Evolutionary conservation across 2,797 vertebrate species (phyloP).

Genomic region (Lithobates pipiens): DNA sequence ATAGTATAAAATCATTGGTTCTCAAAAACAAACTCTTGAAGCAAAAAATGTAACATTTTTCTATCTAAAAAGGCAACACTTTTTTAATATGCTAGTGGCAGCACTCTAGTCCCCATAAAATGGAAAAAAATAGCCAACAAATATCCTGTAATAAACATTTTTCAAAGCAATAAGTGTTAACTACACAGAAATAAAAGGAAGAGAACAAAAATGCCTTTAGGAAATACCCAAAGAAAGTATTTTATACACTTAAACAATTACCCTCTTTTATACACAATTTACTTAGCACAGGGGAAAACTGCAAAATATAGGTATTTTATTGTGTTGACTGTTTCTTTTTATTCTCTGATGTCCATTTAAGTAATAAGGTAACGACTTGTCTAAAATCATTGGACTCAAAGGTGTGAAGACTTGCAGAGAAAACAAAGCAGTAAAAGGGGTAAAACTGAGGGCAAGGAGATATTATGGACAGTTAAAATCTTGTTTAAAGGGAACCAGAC

Average conservation of each 20-base stretch:
- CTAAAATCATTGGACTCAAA: background rate
- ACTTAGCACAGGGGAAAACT: background rate
- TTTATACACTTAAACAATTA: constrained; percentile 7
- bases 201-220: background rate
- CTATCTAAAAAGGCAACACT: too few relatives aligned
- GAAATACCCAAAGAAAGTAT: background rate
- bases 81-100: too few relatives aligned
- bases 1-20: too few relatives aligned
- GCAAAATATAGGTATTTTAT: background rate
- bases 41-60: too few relatives aligned
- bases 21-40: too few relatives aligned
- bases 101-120: too few relatives aligned
- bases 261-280: background rate
- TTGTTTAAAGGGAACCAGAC: too few relatives aligned
- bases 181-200: background rate
- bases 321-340: background rate
- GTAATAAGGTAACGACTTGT: background rate
- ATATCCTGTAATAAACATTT: background rate
- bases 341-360: constrained; percentile 1
- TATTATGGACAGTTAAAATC: too few relatives aligned
- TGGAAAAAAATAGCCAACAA: too few relatives aligned
- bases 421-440: background rate
- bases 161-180: background rate
- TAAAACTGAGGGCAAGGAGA: background rate
- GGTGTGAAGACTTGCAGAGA: background rate